Base-by-base conservation (phyloP, 2,888 invertebrate genomes). In the Colletes collaris region DNA sequence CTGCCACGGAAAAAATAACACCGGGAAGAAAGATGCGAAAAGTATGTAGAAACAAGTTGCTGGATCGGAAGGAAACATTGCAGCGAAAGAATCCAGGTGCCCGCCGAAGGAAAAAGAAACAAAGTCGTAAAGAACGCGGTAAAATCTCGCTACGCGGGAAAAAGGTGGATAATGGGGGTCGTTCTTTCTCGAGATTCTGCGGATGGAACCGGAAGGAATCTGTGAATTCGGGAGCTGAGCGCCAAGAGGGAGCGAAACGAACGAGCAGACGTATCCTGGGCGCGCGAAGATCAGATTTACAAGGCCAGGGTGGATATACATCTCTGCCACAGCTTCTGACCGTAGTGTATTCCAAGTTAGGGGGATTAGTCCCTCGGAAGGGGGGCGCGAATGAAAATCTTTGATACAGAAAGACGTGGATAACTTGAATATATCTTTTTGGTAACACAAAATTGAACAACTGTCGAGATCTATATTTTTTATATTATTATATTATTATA, bases 271-370 rank as follows among this genome's bases (percentile, higher is more conserved):
- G 62, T 58, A 67, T 56, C 27, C 52, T 72, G 66, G 37, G 53
- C 40, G 63, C 37, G 68, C 71, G 71, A 75, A 72, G 79, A 85
- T 85, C 77, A 75, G 85, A 86, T 87, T 87, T 86, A 82, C 85
- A 81, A 49, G 71, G 55, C 55, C 27, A 69, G 19, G 40, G 50
- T 63, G 55, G 66, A 83, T 87, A 66, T 70, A 69, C 66, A 75
- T 82, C 76, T 82, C 44, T 35, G 62, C 44, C 52, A 63, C 11
- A 62, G 70, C 59, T 76, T 65, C 56, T 58, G 59, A 68, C 66
- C 56, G n/a, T 40, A 44, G 60, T 63, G 44, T 40, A 62, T 53
- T 35, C 53, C 35, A 27, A 27, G 27, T 2, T 27, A 27, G 27
- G 27, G 27, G 27, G 27, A 27, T 27, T 27, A 27, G 27, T 27